Conservation (phyloP, 2,113 vertebrate species). For the Leptobrachium ailaonicum region DNA sequence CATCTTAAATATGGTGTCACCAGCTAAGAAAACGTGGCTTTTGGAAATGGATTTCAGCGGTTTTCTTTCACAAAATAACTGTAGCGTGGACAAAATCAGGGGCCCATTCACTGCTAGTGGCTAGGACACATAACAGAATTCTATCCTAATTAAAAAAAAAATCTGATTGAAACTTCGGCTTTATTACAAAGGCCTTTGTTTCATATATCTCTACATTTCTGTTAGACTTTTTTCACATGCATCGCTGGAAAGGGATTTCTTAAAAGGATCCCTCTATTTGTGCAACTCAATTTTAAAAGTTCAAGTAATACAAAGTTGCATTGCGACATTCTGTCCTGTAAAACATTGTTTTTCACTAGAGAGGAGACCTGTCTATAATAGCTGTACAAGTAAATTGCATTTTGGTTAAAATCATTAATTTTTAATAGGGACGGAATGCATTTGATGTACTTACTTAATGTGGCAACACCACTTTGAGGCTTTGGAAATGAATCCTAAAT, state of each 20-base stretch:
- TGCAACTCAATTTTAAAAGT: slow-evolving; percentile 12
- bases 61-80: no score
- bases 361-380: slow-evolving; percentile 37
- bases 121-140: no score
- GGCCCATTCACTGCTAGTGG: no score
- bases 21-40: no score
- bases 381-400: slow-evolving; percentile 48
- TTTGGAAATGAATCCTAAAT: slow-evolving; percentile 50
- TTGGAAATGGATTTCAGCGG: no score
- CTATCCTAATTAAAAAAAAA: no score
- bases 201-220: no score
- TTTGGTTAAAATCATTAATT: slow-evolving; percentile 45
- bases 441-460: slow-evolving; percentile 51
- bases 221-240: no score
- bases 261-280: slow-evolving; percentile 20
- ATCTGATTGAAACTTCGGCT: no score
- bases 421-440: slow-evolving; percentile 47
- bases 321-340: slow-evolving; percentile 33
- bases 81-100: no score
- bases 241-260: not conserved
- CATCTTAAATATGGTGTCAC: no score
- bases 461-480: slow-evolving; percentile 46
- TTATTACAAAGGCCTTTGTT: no score
- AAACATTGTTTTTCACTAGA: slow-evolving; percentile 24
- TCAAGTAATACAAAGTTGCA: not conserved